Evolutionary conservation across 2,888 invertebrate species (phyloP).

Genomic region (Temnothorax rugatulus): DNA sequence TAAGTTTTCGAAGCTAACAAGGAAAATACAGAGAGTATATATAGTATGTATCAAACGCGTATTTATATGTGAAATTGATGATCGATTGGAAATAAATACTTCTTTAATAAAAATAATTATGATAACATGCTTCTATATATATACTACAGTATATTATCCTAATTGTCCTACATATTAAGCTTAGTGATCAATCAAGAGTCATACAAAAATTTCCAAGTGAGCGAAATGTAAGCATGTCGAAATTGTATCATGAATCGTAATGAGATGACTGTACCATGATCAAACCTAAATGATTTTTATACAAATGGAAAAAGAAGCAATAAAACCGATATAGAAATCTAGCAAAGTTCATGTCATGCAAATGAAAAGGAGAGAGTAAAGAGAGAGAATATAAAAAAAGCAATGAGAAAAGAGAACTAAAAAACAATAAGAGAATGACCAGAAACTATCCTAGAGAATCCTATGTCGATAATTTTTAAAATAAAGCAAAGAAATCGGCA

Average conservation of each 20-base stretch:
- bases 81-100: neutral
- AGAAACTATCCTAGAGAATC: conserved; percentile 82
- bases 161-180: conserved; percentile 15
- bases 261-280: conserved; percentile 24
- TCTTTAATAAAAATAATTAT: neutral
- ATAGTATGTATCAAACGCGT: neutral
- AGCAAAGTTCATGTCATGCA: conserved; percentile 64
- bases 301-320: conserved; percentile 56
- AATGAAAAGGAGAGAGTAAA: conserved; percentile 55
- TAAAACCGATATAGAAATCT: conserved; percentile 25
- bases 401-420: neutral
- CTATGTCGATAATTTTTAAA: conserved; percentile 62
- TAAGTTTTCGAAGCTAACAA: neutral
- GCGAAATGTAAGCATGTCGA: conserved; percentile 25
- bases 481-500: conserved; percentile 5
- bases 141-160: conserved; percentile 6
- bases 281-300: conserved; percentile 40
- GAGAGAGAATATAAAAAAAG: conserved; percentile 47
- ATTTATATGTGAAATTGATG: neutral
- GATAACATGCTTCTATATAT: neutral
- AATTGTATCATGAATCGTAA: conserved; percentile 31
- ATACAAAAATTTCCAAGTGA: conserved; percentile 31
- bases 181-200: conserved; percentile 6
- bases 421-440: conserved; percentile 78
- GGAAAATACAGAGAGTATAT: neutral